Evolutionary conservation across 1,140 invertebrate species (phyloP).

Genomic region (Drosophila ogumai): DNA sequence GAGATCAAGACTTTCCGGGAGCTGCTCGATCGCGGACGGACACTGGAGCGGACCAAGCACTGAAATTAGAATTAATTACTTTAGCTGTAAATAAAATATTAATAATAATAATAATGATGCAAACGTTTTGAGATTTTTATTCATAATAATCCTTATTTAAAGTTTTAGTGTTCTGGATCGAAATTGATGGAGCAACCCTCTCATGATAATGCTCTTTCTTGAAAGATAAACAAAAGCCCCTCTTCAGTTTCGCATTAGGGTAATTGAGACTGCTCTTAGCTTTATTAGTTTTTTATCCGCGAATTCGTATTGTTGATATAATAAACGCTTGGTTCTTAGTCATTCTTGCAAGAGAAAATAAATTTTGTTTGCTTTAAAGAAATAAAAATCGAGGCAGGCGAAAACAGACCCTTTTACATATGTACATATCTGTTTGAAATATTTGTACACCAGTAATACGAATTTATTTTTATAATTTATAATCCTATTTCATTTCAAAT

Average conservation of each 20-base stretch:
- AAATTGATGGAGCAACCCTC: background rate
- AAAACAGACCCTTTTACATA: background rate
- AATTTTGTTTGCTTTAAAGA: background rate
- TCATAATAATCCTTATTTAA: background rate
- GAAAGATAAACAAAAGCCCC: background rate
- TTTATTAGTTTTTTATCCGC: background rate
- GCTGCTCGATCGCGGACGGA: constrained; percentile 68
- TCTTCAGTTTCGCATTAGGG: background rate
- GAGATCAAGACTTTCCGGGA: constrained; percentile 71
- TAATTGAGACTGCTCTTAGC: background rate
- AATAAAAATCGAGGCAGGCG: background rate
- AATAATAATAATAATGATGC: background rate
- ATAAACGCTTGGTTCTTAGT: background rate
- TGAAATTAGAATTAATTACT: background rate
- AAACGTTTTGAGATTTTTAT: background rate
- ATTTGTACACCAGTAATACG: background rate
- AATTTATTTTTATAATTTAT: too few species aligned
- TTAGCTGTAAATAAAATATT: constrained; percentile 3
- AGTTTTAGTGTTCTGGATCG: background rate
- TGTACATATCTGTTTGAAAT: background rate
- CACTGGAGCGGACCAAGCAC: constrained; percentile 53
- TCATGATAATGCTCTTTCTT: background rate
- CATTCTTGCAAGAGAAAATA: background rate
- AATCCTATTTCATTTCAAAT: too few species aligned
- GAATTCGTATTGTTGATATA: background rate